Base-by-base conservation (phyloP, 2,888 invertebrate genomes). In the Diarsia rubi region DNA sequence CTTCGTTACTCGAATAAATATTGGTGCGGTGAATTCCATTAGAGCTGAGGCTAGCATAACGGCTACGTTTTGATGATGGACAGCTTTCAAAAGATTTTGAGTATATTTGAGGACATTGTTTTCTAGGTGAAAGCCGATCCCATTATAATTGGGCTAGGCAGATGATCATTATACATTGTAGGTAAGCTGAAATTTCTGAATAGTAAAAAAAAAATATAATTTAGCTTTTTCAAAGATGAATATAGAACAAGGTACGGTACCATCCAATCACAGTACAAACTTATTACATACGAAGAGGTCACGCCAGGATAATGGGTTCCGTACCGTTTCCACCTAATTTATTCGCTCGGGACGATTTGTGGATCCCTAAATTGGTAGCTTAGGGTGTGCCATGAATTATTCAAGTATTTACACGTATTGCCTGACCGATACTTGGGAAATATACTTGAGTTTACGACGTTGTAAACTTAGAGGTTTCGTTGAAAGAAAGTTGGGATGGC, bases 371-470 rank as follows among this genome's bases (percentile, higher is more conserved):
- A 82, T 82, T 87, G 78, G 75, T 79, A 80, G 79, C 72, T 82
- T 77, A 69, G 74, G 67, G 70, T 73, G 64, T 44, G 63, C 44
- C 42, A 83, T 87, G 84, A 87, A 87, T 87, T 76, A 87, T 86
- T 86, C 78, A 86, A 84, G 79, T 86, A 78, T 84, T 84, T 84
- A 80, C 78, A 82, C 74, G 75, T 76, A 81, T 81, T 66, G 63
- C 60, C 69, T 78, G 78, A 64, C 75, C 74, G 68, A 54, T 73
- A 73, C 65, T 54, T 75, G 52, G 54, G 73, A 69, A 54, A 72
- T 74, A 76, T 63, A 73, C 63, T 73, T 47, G 59, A 75, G 66
- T 79, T 77, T 85, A 86, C 69, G 75, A 78, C 47, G 69, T 60
- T 78, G 65, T 81, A 72, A 71, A 73, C 59, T 72, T 71, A 59